Evolutionary conservation across 2,888 invertebrate species (phyloP).

Genomic region (Leptinotarsa haldemani): DNA sequence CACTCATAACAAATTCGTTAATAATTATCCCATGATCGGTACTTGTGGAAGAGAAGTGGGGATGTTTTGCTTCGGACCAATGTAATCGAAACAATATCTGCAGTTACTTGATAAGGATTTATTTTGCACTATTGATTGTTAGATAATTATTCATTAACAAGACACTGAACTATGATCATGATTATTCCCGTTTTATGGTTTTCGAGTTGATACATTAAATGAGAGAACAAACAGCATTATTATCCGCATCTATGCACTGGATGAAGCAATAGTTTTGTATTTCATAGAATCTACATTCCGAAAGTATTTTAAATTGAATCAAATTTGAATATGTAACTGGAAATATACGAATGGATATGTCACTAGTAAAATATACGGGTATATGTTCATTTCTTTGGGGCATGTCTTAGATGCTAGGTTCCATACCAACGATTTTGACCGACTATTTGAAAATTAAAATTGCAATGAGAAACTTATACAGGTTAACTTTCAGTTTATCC

Average conservation of each 20-base stretch:
- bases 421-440: too few species aligned
- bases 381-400: too few species aligned
- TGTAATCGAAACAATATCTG: neutral
- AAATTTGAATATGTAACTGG: too few species aligned
- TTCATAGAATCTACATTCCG: too few species aligned
- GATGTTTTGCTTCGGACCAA: neutral
- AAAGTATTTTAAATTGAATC: too few species aligned
- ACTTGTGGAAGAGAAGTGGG: slow-evolving; percentile 19
- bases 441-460: too few species aligned
- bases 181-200: slow-evolving; percentile 6
- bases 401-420: too few species aligned
- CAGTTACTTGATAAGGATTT: slow-evolving; percentile 21
- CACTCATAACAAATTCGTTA: slow-evolving; percentile 36
- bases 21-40: slow-evolving; percentile 29
- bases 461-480: too few species aligned
- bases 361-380: too few species aligned
- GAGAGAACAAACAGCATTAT: neutral
- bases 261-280: too few species aligned
- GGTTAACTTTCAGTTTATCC: too few species aligned
- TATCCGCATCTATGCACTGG: neutral
- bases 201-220: neutral
- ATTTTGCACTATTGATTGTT: slow-evolving; percentile 38
- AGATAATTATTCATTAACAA: slow-evolving; percentile 31
- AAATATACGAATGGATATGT: too few species aligned
- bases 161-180: slow-evolving; percentile 26